These are phyloP conservation scores for Cecidostiba fungosa DNA, from an alignment of 2,888 invertebrate species.

Conservation along the genomic window DNA sequence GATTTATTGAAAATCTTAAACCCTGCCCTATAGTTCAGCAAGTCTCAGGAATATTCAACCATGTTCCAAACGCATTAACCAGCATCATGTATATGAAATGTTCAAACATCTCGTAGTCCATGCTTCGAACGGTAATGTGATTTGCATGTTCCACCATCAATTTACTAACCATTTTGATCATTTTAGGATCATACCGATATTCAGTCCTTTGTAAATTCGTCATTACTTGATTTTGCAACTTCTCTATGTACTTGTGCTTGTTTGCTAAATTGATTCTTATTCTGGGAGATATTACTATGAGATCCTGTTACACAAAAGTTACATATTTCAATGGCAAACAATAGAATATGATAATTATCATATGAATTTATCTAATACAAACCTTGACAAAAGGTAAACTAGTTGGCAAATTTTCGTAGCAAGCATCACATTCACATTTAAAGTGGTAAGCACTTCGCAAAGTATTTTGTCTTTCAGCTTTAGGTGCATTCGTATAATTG, in stretches of 20 bases:
- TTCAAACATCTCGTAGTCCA: conserved; percentile 19
- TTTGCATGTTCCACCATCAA: background rate
- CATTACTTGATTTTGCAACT: background rate
- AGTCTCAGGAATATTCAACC: background rate
- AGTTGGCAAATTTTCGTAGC: conserved; percentile 10
- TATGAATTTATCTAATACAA: background rate
- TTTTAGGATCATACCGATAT: background rate
- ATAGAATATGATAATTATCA: background rate
- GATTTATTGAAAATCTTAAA: background rate
- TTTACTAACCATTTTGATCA: background rate
- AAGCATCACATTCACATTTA: conserved; percentile 11
- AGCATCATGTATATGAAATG: conserved; percentile 2
- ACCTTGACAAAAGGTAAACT: conserved; percentile 10
- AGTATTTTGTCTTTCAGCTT: background rate
- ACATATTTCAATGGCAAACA: background rate
- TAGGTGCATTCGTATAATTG: background rate
- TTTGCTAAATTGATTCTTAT: background rate
- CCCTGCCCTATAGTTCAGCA: background rate
- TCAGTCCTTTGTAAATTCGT: background rate
- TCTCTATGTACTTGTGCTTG: conserved; percentile 9
- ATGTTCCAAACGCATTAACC: conserved; percentile 17
- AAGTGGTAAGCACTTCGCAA: background rate
- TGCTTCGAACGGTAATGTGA: conserved; percentile 3
- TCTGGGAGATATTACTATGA: background rate
- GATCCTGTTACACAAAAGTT: background rate